Evolutionary conservation across 2,888 invertebrate species (phyloP), one percentile per base, ranked within the genome.

Genomic region (Cactoblastis cactorum): DNA sequence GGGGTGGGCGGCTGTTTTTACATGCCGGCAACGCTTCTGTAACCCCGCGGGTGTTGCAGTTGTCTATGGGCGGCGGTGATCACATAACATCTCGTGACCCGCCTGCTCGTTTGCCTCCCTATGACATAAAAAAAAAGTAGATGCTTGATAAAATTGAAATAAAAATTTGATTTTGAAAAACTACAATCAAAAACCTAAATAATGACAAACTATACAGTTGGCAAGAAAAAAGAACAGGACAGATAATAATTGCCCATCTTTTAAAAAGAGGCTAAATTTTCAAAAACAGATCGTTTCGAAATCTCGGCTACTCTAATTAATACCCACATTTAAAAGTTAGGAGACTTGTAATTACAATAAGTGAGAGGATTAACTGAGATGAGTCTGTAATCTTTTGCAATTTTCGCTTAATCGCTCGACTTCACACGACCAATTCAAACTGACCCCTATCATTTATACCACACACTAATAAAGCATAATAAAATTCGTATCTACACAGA

Each of bases 341-440:
- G 68, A 77, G 69, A 73, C 76, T 75, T 72, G 77, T 83, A 83
- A 87, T 87, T 85, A 83, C 74, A 74, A 69, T 67, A 68, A 71
- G 64, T 73, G 75, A 80, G 58, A 61, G 83, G 80, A 84, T 84
- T 81, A 83, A 72, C 65, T 65, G 65, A 64, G 64, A 63, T 69
- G 67, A 73, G 67, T 54, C 78, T 77, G 77, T 85, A 87, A 85
- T 85, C 85, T 82, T 83, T 84, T 63, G 86, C 86, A 85, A 87
- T 87, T 85, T 85, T 76, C 83, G 77, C 77, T 83, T 87, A 86
- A 88, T 86, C 85, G 83, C 53, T 69, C 63, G 61, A 70, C 68
- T 77, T 80, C 74, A 71, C 71, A 60, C 52, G 65, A 57, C 85
- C 80, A 78, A 11, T 56, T 37, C 66, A 62, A 45, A 9, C 18